Conservation (phyloP, 2,797 vertebrate genomes). For the Huso huso region DNA sequence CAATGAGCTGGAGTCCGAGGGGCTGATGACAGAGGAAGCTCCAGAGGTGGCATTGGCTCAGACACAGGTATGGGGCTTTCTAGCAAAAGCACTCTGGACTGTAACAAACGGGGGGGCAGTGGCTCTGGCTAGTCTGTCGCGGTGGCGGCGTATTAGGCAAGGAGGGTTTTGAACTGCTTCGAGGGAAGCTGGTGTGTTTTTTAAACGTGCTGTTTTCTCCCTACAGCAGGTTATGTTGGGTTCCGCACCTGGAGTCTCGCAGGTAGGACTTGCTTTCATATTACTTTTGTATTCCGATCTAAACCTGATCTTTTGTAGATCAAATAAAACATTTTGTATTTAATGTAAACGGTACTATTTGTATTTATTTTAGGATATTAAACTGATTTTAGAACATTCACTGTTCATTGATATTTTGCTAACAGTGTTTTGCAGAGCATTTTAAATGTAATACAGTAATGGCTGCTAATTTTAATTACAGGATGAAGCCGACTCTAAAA, state of each 20-base stretch:
- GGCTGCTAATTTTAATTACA: constrained; percentile 37
- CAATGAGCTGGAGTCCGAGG: constrained; percentile 91
- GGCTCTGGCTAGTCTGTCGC: neutral
- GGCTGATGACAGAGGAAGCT: constrained; percentile 91
- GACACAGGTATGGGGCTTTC: constrained; percentile 46
- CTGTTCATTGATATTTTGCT: no score
- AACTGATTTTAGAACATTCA: no score
- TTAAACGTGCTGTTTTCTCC: neutral
- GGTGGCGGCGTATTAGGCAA: neutral
- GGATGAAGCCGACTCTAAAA: constrained; percentile 90
- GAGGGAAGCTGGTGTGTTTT: neutral
- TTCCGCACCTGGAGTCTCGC: constrained; percentile 46
- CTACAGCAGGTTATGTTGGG: constrained; percentile 57
- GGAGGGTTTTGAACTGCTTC: neutral
- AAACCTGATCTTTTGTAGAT: neutral
- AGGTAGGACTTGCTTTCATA: constrained; percentile 33
- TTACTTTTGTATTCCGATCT: neutral
- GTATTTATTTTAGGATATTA: neutral
- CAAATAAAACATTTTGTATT: no score
- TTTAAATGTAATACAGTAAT: neutral
- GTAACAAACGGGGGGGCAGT: no score
- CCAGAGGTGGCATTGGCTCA: constrained; percentile 58
- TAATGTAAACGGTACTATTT: neutral
- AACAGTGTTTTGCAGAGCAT: no score
- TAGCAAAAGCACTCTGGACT: neutral